Conservation (phyloP, 2,888 invertebrate genomes). For the Temnothorax rugatulus region DNA sequence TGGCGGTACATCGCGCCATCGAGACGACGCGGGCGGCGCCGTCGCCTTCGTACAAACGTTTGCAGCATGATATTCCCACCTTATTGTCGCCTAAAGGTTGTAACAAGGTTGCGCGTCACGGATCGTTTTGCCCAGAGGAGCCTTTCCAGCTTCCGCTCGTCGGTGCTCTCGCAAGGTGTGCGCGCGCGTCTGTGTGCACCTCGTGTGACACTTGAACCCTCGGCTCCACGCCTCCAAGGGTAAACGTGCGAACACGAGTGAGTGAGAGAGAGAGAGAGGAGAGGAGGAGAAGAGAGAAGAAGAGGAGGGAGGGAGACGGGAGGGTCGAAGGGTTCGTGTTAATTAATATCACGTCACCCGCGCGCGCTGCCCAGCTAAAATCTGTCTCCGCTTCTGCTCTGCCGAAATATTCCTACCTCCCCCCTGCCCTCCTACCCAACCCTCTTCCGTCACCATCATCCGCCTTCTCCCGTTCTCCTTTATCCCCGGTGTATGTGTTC, state of each 20-base stretch:
- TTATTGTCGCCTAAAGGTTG: slow-evolving; percentile 43
- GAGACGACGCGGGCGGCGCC: neutral
- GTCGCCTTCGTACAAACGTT: slow-evolving; percentile 31
- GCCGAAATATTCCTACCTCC: slow-evolving; percentile 71
- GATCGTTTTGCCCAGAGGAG: slow-evolving; percentile 67
- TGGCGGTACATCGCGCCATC: slow-evolving; percentile 14
- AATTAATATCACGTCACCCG: slow-evolving; percentile 86
- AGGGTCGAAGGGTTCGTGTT: slow-evolving; percentile 85
- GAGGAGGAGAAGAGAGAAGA: slow-evolving; percentile 60
- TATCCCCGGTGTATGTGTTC: slow-evolving; percentile 32
- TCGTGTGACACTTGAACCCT: slow-evolving; percentile 83
- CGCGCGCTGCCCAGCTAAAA: slow-evolving; percentile 83
- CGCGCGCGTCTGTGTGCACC: slow-evolving; percentile 72
- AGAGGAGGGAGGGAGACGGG: slow-evolving; percentile 57
- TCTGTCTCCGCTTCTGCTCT: slow-evolving; percentile 79
- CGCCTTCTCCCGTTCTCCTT: slow-evolving; percentile 67
- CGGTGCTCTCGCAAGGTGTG: slow-evolving; percentile 47
- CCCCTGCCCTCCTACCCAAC: slow-evolving; percentile 39
- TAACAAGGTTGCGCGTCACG: slow-evolving; percentile 66
- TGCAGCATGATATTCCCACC: slow-evolving; percentile 44
- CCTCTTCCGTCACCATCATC: slow-evolving; percentile 51
- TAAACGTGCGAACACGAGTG: slow-evolving; percentile 42
- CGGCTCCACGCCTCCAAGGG: slow-evolving; percentile 70
- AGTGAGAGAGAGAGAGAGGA: slow-evolving; percentile 54
- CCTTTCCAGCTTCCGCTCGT: slow-evolving; percentile 69